Percentiles rank a stretch among this genome's conserved stretches.
Evolutionary conservation across 92 coral and sea anemone genomes (phyloP).

Genomic region (Phenganax marumi): DNA sequence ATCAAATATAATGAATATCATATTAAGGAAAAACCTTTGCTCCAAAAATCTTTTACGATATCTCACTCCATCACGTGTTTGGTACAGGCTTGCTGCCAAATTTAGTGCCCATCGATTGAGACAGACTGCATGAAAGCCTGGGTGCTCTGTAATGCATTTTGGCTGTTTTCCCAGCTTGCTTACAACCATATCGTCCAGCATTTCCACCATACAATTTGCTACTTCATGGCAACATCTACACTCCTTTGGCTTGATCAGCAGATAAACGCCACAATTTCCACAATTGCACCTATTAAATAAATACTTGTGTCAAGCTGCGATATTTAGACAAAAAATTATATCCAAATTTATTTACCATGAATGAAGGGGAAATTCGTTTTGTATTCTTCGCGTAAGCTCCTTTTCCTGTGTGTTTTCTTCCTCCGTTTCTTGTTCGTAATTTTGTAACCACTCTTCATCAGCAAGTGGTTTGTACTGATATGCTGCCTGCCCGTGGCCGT

Average conservation of each 20-base stretch:
- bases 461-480: neutral
- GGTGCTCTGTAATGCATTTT: slow-evolving; percentile 9
- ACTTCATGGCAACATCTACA: slow-evolving; percentile 25
- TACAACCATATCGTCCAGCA: slow-evolving; percentile 15
- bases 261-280: neutral
- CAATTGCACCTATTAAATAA: neutral
- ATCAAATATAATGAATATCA: neutral
- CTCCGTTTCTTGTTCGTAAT: neutral
- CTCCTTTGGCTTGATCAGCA: neutral
- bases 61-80: slow-evolving; percentile 2
- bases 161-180: neutral
- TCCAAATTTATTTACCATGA: neutral
- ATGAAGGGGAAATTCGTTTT: neutral
- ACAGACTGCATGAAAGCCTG: slow-evolving; percentile 13
- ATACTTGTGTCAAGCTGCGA: neutral
- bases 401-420: neutral
- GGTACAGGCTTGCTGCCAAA: slow-evolving; percentile 16
- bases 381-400: neutral
- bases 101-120: slow-evolving; percentile 12
- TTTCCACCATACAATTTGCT: slow-evolving; percentile 8
- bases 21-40: neutral
- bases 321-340: neutral
- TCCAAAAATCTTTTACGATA: slow-evolving; percentile 25
- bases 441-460: neutral
- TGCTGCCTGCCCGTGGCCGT: neutral